Evolutionary conservation across 1,140 invertebrate genomes (phyloP), one percentile per base, ranked within the genome.

Genomic region (Leptoteleia sp.): DNA sequence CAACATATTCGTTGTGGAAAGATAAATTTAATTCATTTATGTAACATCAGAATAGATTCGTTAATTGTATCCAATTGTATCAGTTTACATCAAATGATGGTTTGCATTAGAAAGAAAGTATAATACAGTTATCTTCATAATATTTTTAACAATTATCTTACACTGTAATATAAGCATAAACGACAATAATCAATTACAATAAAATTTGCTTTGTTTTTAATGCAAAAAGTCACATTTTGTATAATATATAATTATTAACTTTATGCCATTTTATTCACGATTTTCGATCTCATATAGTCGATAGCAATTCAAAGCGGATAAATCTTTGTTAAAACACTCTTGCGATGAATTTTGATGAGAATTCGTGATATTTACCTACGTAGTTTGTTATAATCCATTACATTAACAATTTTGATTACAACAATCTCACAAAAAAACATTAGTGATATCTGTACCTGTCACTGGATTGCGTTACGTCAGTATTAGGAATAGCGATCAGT

Each of bases 381-480:
- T 22, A 43, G 17, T 43, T 19, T 43, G 40, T 22, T 8, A 43
- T 22, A 22, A 43, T 43, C 11, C 40, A 43, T n/a, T 3, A 3
- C 16, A 43, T 45, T 37, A 37, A 13, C 13, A 37, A 37, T 15
- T 13, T 12, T 3, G 16, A 22, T 22, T 43, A 15, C 16, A 13
- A 22, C 4, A 52, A 52, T 35, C 0, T 35, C 16, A 38, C 1
- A 13, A 37, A 25, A 38, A 54, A 22, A 19, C 8, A n/a, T 19
- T 61, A 45, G 42, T 61, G 42, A 37, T 47, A 61, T 35, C 35
- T 38, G 48, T 54, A 67, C 47, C 29, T 54, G 40, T 61, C 57
- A 61, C 57, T 61, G 29, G 13, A 47, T 22, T 29, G 27, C 15
- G 19, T 45, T 68, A 47, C 27, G 64, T 68, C 64, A 68, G 64